Conservation (phyloP, 2,113 vertebrate species). For the Henicopernis longicauda region DNA sequence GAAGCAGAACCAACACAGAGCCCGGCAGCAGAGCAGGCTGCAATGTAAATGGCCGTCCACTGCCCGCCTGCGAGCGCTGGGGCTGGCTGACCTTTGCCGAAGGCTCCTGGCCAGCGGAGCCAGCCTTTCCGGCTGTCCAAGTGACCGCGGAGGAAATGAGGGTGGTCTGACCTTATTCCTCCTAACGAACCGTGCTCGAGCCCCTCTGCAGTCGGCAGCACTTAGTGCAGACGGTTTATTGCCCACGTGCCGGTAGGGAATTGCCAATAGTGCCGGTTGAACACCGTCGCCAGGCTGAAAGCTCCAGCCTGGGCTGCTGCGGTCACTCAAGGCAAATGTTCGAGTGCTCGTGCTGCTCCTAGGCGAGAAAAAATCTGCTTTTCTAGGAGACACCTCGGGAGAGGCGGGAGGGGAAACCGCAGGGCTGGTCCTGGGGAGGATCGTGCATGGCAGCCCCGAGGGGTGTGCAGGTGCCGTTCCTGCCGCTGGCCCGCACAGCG, state of each 20-base stretch:
- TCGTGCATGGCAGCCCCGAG: fast-evolving
- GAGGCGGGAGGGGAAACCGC: neutral
- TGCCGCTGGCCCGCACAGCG: neutral
- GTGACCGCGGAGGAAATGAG: neutral
- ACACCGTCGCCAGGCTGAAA: neutral
- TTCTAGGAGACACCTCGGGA: neutral
- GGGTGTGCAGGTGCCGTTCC: neutral
- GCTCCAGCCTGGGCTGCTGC: neutral
- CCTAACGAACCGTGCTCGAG: fast-evolving
- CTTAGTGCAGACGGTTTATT: neutral
- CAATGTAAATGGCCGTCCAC: neutral
- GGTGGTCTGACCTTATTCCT: neutral
- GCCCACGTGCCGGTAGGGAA: neutral
- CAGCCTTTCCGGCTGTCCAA: neutral
- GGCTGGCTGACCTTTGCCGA: conserved; percentile 15
- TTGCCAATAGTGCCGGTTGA: fast-evolving
- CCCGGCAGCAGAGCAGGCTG: neutral
- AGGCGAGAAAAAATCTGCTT: neutral
- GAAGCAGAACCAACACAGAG: neutral
- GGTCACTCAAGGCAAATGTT: neutral
- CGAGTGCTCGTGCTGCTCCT: neutral
- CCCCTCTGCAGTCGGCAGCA: neutral
- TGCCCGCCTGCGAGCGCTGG: fast-evolving
- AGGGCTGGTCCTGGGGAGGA: neutral
- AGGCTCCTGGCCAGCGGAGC: neutral